Conservation (phyloP, 1,140 invertebrate species). For the Drosophila asahinai region DNA sequence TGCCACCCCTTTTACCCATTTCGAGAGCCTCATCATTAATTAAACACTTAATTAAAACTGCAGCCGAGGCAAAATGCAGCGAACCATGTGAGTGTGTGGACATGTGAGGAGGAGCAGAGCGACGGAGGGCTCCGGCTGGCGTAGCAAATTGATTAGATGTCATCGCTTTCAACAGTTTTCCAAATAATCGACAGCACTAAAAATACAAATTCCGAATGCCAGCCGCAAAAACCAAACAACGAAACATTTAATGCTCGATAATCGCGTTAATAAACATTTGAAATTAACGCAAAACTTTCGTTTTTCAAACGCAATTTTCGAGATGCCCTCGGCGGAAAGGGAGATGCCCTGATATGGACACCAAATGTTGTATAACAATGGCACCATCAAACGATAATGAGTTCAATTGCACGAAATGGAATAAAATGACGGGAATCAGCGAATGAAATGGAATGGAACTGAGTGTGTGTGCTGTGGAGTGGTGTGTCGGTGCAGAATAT, state of each 20-base stretch:
- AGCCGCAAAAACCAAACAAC: constrained; percentile 38
- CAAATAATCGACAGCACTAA: constrained; percentile 40
- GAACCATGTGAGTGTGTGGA: constrained; percentile 14
- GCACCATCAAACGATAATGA: constrained; percentile 24
- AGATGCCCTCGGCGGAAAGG: background rate
- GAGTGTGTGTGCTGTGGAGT: background rate
- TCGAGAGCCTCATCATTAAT: constrained; percentile 54
- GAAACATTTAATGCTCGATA: constrained; percentile 47
- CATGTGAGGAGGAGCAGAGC: background rate
- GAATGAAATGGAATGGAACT: constrained; percentile 28
- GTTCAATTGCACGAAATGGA: constrained; percentile 43
- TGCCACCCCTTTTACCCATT: constrained; percentile 10
- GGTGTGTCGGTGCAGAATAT: background rate
- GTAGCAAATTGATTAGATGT: constrained; percentile 58
- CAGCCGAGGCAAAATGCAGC: constrained; percentile 46
- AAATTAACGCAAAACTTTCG: constrained; percentile 55
- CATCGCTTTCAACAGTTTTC: constrained; percentile 53
- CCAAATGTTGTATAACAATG: constrained; percentile 31
- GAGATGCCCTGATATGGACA: constrained; percentile 10
- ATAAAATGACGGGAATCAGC: constrained; percentile 16
- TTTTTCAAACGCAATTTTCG: constrained; percentile 40
- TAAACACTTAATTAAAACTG: constrained; percentile 66
- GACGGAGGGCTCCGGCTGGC: background rate
- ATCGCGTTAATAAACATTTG: constrained; percentile 57
- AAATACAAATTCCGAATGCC: constrained; percentile 42